These are phyloP conservation scores for Drosophila bocki DNA, from an alignment of 1,140 invertebrate species.

Conservation along the genomic window DNA sequence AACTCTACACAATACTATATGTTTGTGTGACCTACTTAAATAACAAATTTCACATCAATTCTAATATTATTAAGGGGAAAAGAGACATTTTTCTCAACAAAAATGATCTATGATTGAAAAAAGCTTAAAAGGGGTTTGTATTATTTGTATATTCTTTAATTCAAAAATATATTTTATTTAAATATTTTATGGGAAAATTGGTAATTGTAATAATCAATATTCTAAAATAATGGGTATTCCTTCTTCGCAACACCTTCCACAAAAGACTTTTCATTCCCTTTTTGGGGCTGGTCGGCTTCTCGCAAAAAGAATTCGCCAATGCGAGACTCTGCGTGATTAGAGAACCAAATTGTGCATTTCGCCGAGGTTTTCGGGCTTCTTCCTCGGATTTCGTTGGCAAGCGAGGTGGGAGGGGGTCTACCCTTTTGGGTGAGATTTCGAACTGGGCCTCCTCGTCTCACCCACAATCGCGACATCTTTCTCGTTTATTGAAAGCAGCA, in stretches of 20 bases:
- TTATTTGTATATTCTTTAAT: not conserved
- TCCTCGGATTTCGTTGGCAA: not conserved
- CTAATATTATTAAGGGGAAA: not conserved
- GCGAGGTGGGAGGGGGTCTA: not conserved
- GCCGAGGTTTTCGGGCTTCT: constrained; percentile 30
- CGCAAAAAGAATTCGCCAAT: constrained; percentile 65
- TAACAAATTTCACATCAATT: not conserved
- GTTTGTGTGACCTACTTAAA: fast-evolving
- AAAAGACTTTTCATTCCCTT: constrained; percentile 1
- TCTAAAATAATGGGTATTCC: not conserved
- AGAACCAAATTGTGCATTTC: constrained; percentile 78
- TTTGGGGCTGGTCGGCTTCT: constrained; percentile 21
- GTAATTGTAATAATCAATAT: not conserved
- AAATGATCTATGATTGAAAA: not conserved
- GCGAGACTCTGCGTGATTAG: constrained; percentile 77
- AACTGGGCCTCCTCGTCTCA: constrained; percentile 48
- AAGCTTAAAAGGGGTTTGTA: no score
- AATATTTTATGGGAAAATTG: no score
- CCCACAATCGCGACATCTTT: constrained; percentile 49
- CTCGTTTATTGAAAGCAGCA: constrained; percentile 34
- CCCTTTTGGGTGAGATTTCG: constrained; percentile 31
- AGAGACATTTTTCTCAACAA: not conserved
- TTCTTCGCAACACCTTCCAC: not conserved
- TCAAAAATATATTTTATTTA: no score
- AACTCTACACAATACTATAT: not conserved